phyloP scores from a whole-genome alignment of 2,113 vertebrate genomes.

The Castor canadensis region DNA sequence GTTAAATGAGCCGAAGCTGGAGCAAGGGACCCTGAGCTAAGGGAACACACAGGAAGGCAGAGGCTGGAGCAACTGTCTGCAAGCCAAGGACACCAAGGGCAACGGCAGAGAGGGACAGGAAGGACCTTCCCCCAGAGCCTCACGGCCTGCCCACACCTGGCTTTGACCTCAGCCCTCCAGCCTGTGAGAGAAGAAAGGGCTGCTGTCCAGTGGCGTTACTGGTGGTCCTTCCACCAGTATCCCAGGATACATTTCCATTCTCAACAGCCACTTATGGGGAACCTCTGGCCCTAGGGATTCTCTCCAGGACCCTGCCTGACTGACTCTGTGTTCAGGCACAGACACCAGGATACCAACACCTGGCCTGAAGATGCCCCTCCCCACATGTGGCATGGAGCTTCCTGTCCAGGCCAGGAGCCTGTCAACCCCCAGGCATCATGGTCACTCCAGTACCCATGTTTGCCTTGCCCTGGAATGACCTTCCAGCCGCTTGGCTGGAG shows the following conservation, averaged over 20 bases:
- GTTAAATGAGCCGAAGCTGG: neutral
- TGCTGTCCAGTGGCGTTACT: neutral
- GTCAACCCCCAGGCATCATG: fast-evolving
- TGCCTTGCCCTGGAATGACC: neutral
- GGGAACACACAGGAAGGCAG: neutral
- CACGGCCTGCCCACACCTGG: fast-evolving
- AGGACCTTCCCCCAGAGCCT: fast-evolving
- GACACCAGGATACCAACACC: neutral
- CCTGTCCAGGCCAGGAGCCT: neutral
- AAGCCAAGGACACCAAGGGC: neutral
- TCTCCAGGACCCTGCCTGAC: neutral
- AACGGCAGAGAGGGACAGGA: neutral
- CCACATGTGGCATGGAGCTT: too few relatives aligned
- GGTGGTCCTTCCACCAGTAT: neutral
- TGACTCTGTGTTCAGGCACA: fast-evolving
- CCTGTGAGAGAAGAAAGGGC: neutral
- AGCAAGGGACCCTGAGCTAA: fast-evolving
- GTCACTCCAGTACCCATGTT: neutral
- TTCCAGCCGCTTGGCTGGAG: neutral
- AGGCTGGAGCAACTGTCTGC: fast-evolving
- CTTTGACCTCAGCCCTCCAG: fast-evolving
- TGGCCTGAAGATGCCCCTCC: fast-evolving
- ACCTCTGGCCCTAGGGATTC: neutral
- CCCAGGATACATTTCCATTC: too few relatives aligned
- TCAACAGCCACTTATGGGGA: too few relatives aligned